Percentiles rank a stretch among this genome's conserved stretches.
phyloP scores from a whole-genome alignment of 2,113 vertebrate species.

The Passerina amoena region DNA sequence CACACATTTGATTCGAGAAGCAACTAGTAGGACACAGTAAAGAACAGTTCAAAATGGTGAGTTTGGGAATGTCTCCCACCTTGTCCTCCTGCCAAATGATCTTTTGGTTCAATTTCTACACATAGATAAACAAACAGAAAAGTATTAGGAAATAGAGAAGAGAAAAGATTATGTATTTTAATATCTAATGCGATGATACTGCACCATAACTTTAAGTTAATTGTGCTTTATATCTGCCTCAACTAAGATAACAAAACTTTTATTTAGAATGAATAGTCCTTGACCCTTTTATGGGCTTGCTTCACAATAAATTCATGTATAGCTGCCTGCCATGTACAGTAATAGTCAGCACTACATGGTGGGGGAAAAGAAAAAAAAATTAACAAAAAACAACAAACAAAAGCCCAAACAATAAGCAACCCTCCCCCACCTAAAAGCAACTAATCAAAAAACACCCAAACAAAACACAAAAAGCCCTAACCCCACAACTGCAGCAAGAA shows the following conservation, averaged over 20 bases:
- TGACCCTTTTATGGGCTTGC: not conserved
- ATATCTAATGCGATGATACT: not conserved
- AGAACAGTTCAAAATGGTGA: not conserved
- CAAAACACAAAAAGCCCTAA: not conserved
- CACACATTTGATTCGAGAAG: not conserved
- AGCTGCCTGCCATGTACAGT: not conserved
- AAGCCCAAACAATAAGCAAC: not conserved
- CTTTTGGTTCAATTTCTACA: not conserved
- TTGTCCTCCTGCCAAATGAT: not conserved
- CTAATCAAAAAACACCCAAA: not conserved
- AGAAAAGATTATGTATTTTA: not conserved
- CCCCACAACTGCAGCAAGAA: not conserved
- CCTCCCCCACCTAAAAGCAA: not conserved
- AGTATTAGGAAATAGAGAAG: not conserved
- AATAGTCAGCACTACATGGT: not conserved
- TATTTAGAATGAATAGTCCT: not conserved
- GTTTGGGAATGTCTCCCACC: not conserved
- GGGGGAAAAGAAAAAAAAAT: not conserved
- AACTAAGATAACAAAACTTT: not conserved
- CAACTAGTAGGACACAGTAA: not conserved
- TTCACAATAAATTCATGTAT: not conserved
- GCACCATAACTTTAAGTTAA: not conserved
- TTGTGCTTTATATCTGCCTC: not conserved
- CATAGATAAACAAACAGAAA: not conserved
- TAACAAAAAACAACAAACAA: not conserved